Conservation (phyloP, 2,797 vertebrate species). For the Pseudochirops corinnae region DNA sequence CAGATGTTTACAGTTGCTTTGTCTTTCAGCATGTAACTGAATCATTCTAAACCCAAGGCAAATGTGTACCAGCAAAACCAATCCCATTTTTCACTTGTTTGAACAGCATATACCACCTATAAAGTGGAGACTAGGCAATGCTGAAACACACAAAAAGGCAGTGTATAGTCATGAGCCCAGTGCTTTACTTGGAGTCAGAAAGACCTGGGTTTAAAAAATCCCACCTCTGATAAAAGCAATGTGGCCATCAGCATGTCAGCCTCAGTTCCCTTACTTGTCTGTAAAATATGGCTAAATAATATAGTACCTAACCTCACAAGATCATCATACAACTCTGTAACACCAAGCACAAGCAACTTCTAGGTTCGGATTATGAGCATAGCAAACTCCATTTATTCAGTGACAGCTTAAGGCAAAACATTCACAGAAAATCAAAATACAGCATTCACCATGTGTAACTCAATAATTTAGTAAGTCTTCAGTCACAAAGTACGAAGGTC, state of each 20-base stretch:
- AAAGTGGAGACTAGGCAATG: conserved; percentile 32
- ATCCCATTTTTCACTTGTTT: conserved; percentile 13
- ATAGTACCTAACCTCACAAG: not conserved
- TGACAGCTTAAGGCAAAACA: too few species aligned
- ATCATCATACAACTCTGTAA: not conserved
- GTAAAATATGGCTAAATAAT: not conserved
- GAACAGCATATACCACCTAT: not conserved
- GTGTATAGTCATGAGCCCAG: not conserved
- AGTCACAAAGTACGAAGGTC: too few species aligned
- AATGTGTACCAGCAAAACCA: conserved; percentile 37
- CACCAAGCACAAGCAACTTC: too few species aligned
- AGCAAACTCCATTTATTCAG: too few species aligned
- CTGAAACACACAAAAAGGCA: not conserved
- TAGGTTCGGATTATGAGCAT: too few species aligned
- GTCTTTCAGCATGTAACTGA: conserved; percentile 41
- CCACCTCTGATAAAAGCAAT: not conserved
- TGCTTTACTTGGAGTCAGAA: not conserved
- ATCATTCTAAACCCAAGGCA: conserved; percentile 24
- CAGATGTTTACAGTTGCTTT: conserved; percentile 54
- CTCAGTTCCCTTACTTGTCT: not conserved
- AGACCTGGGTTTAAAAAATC: not conserved
- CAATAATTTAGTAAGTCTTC: too few species aligned
- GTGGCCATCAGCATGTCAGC: not conserved
- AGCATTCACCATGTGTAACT: too few species aligned
- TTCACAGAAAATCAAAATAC: too few species aligned